Conservation (phyloP, 1,140 invertebrate species). For the Panagrolaimus sp. region DNA sequence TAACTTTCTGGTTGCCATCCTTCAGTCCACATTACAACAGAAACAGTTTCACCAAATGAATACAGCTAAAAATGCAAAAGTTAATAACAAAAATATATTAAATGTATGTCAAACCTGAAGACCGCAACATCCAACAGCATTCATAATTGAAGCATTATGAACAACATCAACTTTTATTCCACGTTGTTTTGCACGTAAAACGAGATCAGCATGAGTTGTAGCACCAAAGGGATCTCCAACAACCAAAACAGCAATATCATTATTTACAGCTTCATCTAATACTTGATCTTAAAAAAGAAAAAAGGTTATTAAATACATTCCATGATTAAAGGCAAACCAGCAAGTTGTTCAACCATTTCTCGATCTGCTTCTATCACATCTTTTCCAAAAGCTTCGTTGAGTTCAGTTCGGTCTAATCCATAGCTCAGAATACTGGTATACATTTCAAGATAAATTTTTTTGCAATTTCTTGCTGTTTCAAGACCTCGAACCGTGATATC, state of each 20-base stretch:
- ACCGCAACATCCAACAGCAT: slow-evolving; percentile 91
- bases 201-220: slow-evolving; percentile 91
- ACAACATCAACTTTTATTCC: slow-evolving; percentile 68
- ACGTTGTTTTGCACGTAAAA: slow-evolving; percentile 76
- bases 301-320: slow-evolving; percentile 22
- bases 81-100: slow-evolving; percentile 32
- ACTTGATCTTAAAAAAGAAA: slow-evolving; percentile 70
- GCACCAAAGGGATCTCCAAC: slow-evolving; percentile 77
- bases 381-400: slow-evolving; percentile 64
- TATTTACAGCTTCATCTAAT: slow-evolving; percentile 69
- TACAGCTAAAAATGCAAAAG: slow-evolving; percentile 73
- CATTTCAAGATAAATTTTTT: slow-evolving; percentile 74
- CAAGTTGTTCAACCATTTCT: slow-evolving; percentile 82
- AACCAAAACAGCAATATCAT: slow-evolving; percentile 83
- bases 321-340: slow-evolving; percentile 60
- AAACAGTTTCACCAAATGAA: slow-evolving; percentile 92
- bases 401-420: slow-evolving; percentile 44
- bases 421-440: slow-evolving; percentile 83
- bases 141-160: slow-evolving; percentile 97
- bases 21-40: slow-evolving; percentile 94
- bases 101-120: slow-evolving; percentile 66
- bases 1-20: slow-evolving; percentile 92
- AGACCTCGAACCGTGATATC: slow-evolving; percentile 94
- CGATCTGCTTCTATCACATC: slow-evolving; percentile 78
- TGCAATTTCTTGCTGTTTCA: slow-evolving; percentile 78